Evolutionary conservation across 1,140 invertebrate species (phyloP), one percentile per base, ranked within the genome.

Genomic region (Tetramorium parvispinum): DNA sequence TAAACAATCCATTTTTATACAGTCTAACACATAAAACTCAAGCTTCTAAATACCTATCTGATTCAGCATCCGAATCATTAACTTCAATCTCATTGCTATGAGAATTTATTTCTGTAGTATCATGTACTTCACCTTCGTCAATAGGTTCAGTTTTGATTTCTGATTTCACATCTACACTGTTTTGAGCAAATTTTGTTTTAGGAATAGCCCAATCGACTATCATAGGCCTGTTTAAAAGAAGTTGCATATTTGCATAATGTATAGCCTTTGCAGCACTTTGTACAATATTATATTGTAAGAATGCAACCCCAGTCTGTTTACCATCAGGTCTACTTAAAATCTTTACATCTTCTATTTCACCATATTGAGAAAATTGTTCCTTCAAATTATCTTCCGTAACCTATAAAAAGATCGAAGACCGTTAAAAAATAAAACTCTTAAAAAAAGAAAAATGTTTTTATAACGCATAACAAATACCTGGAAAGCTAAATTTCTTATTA

Each of bases 201-300:
- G 98, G 96, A 24, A 99, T 89, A 4, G 98, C 98, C 98, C 98
- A 99, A 96, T 99, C 98, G 37, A 99, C 97, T 76, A 97, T 96
- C 87, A 99, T 96, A 40, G 96, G 96, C 73, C 98, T 96, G n/a
- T 97, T 97, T 10, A 93, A 83, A 83, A 94, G 89, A 27, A 73
- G 57, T 86, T 95, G 89, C 91, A 96, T 91, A 88, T 95, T 95
- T 85, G 88, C 90, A 86, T 94, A 76, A 86, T 94, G 92, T 86
- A 97, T 93, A 11, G 97, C 97, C 92, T 96, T 96, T 57, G 96
- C 96, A 21, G 97, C 97, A 93, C 95, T 95, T 40, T 96, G 94
- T 6, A 97, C 96, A 59, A 95, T 95, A 59, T 95, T 94, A 90
- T 96, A 97, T 92, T 97, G 96, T 51, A 98, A 92, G 95, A 98